Percentiles rank a stretch among this genome's conserved stretches.
These are phyloP conservation scores for Teleogryllus oceanicus DNA, from an alignment of 2,888 invertebrate species.

Conservation along the genomic window DNA sequence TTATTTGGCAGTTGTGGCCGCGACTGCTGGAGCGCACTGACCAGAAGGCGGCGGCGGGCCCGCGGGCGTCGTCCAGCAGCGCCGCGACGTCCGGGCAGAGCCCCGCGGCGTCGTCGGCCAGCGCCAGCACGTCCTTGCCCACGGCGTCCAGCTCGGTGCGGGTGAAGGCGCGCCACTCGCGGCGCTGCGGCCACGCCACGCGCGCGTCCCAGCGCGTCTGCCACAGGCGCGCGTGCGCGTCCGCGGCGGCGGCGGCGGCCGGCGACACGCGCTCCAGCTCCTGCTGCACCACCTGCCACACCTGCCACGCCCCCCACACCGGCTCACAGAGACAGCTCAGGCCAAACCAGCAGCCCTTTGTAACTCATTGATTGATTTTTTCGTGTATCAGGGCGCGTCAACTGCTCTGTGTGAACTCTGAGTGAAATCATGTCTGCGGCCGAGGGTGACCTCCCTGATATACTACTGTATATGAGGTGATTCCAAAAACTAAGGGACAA, in stretches of 20 bases:
- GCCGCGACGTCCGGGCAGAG: neutral
- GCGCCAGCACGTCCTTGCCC: neutral
- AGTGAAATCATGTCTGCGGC: too few relatives aligned
- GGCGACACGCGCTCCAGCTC: neutral
- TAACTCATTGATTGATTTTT: too few relatives aligned
- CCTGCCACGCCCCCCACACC: neutral
- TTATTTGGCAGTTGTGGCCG: too few relatives aligned
- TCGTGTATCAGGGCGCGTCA: too few relatives aligned
- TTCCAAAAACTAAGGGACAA: too few relatives aligned
- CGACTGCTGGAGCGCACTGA: neutral
- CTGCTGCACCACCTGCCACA: neutral
- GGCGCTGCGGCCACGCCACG: neutral
- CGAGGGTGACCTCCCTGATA: too few relatives aligned
- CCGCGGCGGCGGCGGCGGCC: neutral
- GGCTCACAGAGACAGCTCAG: neutral
- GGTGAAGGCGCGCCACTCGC: neutral
- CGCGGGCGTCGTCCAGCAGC: neutral
- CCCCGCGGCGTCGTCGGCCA: neutral
- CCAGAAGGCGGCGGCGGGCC: neutral
- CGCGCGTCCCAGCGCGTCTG: neutral
- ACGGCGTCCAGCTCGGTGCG: neutral
- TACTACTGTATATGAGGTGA: too few relatives aligned
- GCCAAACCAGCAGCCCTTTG: neutral
- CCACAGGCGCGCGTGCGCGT: conserved; percentile 1
- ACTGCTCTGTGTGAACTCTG: too few relatives aligned